phyloP scores from a whole-genome alignment of 2,797 vertebrate genomes.

The Potorous gilbertii region DNA sequence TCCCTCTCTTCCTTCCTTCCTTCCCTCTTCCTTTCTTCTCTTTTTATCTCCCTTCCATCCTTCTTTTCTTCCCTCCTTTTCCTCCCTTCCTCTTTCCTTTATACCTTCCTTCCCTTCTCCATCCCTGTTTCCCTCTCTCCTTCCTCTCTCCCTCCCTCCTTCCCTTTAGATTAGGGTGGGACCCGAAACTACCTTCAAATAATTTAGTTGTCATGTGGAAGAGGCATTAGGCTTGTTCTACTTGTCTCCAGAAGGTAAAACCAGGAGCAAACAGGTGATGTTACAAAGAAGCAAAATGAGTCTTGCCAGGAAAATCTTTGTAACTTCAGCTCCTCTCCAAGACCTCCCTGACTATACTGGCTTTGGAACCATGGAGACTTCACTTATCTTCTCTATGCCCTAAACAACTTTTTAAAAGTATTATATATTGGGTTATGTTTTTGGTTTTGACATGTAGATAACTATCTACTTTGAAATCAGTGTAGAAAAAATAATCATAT shows the following conservation, averaged over 20 bases:
- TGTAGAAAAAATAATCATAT: neutral
- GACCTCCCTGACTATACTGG: neutral
- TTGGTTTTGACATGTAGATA: neutral
- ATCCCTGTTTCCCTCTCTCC: neutral
- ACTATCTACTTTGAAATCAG: neutral
- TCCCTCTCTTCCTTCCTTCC: no score
- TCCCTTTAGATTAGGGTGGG: neutral
- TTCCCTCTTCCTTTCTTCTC: no score
- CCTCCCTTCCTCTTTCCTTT: neutral
- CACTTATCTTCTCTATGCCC: neutral
- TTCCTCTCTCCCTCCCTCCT: neutral
- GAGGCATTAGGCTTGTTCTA: neutral
- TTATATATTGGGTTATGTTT: neutral
- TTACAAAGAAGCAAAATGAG: neutral
- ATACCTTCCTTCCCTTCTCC: neutral
- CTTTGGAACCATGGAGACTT: neutral
- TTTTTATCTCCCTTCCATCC: no score
- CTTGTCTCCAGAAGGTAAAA: neutral
- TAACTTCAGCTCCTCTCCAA: neutral
- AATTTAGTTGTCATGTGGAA: neutral
- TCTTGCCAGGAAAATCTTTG: neutral
- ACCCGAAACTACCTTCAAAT: neutral
- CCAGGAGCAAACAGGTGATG: neutral
- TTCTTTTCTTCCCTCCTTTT: no score
- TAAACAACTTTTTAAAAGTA: neutral